Conservation (phyloP, 2,113 vertebrate species). For the Rynchops niger region DNA sequence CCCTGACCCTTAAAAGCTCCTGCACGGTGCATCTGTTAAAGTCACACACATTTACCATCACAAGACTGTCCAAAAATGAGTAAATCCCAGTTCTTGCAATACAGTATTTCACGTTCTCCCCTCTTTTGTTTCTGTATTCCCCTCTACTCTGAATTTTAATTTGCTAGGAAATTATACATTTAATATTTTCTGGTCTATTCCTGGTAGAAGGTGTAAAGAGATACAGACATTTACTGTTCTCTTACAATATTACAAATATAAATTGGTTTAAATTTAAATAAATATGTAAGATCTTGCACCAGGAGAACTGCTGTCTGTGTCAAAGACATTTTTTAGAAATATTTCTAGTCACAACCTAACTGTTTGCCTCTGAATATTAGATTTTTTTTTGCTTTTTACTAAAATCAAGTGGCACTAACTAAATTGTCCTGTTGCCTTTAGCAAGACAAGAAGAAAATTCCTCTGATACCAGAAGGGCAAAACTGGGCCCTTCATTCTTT, state of each 20-base stretch:
- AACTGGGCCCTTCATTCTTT: background rate
- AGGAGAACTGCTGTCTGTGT: background rate
- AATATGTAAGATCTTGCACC: background rate
- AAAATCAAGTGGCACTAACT: background rate
- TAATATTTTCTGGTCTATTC: background rate
- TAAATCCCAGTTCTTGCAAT: background rate
- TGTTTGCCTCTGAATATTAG: background rate
- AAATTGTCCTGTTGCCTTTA: background rate
- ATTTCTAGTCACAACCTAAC: background rate
- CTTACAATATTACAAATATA: background rate
- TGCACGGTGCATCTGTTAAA: background rate
- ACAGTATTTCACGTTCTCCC: background rate
- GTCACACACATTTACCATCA: background rate
- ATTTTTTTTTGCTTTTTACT: background rate
- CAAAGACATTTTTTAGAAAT: background rate
- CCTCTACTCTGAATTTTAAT: background rate
- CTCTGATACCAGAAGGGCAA: background rate
- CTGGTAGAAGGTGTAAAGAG: background rate
- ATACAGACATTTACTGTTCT: background rate
- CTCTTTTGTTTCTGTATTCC: background rate
- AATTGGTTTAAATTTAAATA: background rate
- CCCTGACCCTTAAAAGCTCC: background rate
- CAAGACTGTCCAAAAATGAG: background rate
- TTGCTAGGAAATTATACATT: background rate
- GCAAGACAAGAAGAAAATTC: background rate